Evolutionary conservation across 2,888 invertebrate species (phyloP), one percentile per base, ranked within the genome.

Genomic region (Drosophila fulvimacula): DNA sequence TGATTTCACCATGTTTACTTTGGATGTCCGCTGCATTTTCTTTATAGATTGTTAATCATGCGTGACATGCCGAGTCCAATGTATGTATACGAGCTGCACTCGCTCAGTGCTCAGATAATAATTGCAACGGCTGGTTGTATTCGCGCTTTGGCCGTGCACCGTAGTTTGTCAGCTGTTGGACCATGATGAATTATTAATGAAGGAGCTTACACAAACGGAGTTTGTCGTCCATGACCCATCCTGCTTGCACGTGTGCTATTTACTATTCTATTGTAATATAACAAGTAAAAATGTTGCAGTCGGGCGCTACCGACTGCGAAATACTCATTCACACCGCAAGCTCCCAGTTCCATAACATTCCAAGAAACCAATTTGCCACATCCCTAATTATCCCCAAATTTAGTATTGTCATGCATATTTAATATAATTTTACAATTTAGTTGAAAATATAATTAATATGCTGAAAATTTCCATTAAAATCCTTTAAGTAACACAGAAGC

Each of bases 91-190:
- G 42, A 41, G 1, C 58, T 51, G 6, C 60, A 1, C 17, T 68
- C 11, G 49, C 48, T 1, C 42, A 70, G 38, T 67, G 68, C 32
- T 41, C 49, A 6, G 36, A 15, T 1, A 38, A 13, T 13, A 30
- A 39, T 1, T 3, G 15, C 1, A 49, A 27, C 6, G 53, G 63
- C 17, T 76, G 78, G 76, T 7, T 39, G 0, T 38, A 66, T 21
- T 73, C 73, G 0, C 41, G 60, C 0, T 62, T 48, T 5, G 57
- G 60, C 0, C 17, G 19, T 0, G 34, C 60, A 0, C 73, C 58
- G 10, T 74, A 9, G 65, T 74, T 21, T 71, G 77, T 10, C 27
- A 65, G 38, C 13, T 70, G 30, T 3, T 61, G 9, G 30, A 70
- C 19, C 39, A 39, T 10, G 17, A 39, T 17, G 39, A 39, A 39